phyloP scores from a whole-genome alignment of 2,797 vertebrate species.

The Glyptemys insculpta region DNA sequence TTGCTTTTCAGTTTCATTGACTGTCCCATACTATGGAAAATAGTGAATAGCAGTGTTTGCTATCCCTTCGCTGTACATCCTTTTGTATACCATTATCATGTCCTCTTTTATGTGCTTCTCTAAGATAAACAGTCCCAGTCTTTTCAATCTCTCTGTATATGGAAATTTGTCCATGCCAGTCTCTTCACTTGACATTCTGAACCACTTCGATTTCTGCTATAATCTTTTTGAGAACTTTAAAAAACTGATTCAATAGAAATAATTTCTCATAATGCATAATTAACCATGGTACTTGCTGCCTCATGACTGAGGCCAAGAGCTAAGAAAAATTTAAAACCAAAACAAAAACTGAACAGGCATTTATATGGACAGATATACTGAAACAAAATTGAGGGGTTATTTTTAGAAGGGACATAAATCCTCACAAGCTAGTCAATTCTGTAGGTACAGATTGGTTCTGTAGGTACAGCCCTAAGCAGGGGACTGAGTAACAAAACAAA shows the following conservation, averaged over 20 bases:
- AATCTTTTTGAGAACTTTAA: neutral
- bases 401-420: neutral
- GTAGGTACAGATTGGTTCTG: neutral
- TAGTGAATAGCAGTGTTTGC: neutral
- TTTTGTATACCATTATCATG: neutral
- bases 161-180: neutral
- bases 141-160: neutral
- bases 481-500: neutral
- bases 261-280: neutral
- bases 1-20: neutral
- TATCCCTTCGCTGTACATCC: neutral
- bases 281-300: neutral
- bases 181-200: neutral
- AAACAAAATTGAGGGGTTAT: neutral
- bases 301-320: neutral
- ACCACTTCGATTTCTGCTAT: neutral
- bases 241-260: neutral
- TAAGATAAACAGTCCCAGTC: neutral
- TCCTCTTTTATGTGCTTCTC: neutral
- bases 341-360: neutral
- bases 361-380: neutral
- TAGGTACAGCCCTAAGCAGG: neutral
- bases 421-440: neutral
- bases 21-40: neutral
- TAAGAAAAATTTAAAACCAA: neutral